These are phyloP conservation scores for Tuta absoluta DNA, from an alignment of 2,888 invertebrate genomes.

Conservation along the genomic window DNA sequence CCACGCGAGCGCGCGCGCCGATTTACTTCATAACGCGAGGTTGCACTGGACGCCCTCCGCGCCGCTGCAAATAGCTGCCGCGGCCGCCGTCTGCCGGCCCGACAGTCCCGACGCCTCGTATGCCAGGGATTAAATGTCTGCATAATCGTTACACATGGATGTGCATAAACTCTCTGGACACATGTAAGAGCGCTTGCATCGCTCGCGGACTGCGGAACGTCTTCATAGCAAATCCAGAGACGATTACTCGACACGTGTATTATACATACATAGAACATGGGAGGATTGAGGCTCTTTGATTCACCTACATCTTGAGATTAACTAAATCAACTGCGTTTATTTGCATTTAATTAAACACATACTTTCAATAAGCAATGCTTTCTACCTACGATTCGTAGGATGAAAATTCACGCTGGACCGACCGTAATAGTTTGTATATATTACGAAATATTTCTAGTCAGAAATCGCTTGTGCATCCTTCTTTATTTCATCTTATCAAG, in stretches of 20 bases:
- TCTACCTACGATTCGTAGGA: too few relatives aligned
- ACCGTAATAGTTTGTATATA: too few relatives aligned
- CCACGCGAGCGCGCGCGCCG: slow-evolving; percentile 65
- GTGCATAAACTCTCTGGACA: slow-evolving; percentile 35
- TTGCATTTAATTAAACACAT: background rate
- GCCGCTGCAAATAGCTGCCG: slow-evolving; percentile 58
- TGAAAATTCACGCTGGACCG: too few relatives aligned
- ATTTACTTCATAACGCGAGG: slow-evolving; percentile 57
- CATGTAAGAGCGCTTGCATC: slow-evolving; percentile 14
- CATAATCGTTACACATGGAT: slow-evolving; percentile 39
- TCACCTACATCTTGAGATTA: background rate
- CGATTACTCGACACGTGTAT: slow-evolving; percentile 4
- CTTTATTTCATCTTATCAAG: too few relatives aligned
- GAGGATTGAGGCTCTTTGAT: background rate
- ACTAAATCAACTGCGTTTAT: background rate
- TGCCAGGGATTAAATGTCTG: slow-evolving; percentile 32
- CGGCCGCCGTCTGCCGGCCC: slow-evolving; percentile 27
- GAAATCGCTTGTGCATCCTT: too few relatives aligned
- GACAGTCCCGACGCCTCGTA: slow-evolving; percentile 26
- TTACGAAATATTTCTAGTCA: too few relatives aligned
- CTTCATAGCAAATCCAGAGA: slow-evolving; percentile 1
- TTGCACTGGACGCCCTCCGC: slow-evolving; percentile 49
- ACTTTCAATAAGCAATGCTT: too few relatives aligned
- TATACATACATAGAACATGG: background rate
- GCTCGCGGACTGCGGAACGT: background rate